Conservation (phyloP, 2,888 invertebrate genomes). For the Axea sp. region DNA sequence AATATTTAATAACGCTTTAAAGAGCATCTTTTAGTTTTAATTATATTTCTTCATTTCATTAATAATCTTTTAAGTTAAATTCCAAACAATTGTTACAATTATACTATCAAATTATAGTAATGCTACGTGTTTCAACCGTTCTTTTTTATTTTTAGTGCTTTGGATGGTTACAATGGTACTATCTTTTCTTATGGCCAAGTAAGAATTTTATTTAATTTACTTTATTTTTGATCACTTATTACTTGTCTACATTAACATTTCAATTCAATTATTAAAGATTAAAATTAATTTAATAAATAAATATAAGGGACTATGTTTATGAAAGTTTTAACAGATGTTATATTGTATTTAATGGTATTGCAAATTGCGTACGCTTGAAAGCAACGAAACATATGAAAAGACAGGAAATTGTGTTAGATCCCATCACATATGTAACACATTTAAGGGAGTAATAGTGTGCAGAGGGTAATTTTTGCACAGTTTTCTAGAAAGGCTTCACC, state of each 20-base stretch:
- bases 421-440: slow-evolving; percentile 35
- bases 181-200: slow-evolving; percentile 82
- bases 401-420: slow-evolving; percentile 46
- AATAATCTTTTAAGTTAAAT: no score
- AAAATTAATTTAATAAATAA: no score
- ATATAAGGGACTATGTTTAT: no score
- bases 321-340: no score
- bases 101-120: no score
- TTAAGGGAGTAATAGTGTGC: slow-evolving; percentile 1
- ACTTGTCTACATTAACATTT: no score
- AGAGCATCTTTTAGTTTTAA: no score
- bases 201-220: slow-evolving; percentile 56
- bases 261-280: no score
- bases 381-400: slow-evolving; percentile 39
- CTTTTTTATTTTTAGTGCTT: slow-evolving; percentile 74
- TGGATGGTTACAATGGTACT: slow-evolving; percentile 81
- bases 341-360: slow-evolving; percentile 26
- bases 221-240: slow-evolving; percentile 10
- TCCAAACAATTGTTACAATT: no score
- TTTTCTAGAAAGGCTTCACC: slow-evolving; percentile 52
- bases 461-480: slow-evolving; percentile 49
- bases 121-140: no score
- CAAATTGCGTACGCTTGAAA: slow-evolving; percentile 38
- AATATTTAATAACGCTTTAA: no score
- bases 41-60: no score